A percentile compares a stretch with the other conserved stretches of the same genome.
phyloP scores from a whole-genome alignment of 2,888 invertebrate species.

The Caradrina clavipalpis region DNA sequence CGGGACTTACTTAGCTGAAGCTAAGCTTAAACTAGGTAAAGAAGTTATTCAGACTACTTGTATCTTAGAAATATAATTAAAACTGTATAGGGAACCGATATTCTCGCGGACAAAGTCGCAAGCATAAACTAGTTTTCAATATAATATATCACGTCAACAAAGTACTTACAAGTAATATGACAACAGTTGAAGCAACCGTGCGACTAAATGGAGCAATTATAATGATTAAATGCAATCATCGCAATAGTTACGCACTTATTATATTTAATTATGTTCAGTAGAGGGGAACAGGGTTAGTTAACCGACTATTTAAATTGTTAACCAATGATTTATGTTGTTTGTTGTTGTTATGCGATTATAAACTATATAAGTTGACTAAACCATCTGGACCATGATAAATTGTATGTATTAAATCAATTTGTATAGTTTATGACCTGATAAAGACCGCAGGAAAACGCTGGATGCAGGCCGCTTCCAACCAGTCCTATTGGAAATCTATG shows the following conservation, averaged over 20 bases:
- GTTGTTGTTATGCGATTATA: neutral
- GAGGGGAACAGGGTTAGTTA: slow-evolving; percentile 39
- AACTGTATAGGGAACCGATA: too few relatives aligned
- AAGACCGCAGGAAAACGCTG: too few relatives aligned
- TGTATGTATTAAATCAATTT: neutral
- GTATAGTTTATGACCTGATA: too few relatives aligned
- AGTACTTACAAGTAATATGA: slow-evolving; percentile 27
- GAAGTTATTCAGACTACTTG: too few relatives aligned
- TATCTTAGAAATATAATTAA: too few relatives aligned
- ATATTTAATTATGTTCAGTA: slow-evolving; percentile 59
- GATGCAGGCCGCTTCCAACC: too few relatives aligned
- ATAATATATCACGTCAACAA: slow-evolving; percentile 19
- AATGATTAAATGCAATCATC: slow-evolving; percentile 62
- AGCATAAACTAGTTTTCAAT: too few relatives aligned
- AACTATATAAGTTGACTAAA: neutral
- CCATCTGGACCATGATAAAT: neutral
- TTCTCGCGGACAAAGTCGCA: too few relatives aligned
- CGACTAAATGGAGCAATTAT: slow-evolving; percentile 62
- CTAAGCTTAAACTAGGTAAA: too few relatives aligned
- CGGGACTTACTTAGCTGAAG: too few relatives aligned
- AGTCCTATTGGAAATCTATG: too few relatives aligned
- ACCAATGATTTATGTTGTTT: slow-evolving; percentile 36
- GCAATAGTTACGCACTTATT: slow-evolving; percentile 57
- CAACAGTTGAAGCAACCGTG: slow-evolving; percentile 52
- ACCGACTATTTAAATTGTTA: slow-evolving; percentile 40